Base-by-base conservation (phyloP, 2,113 vertebrate species). In the Nicator chloris region DNA sequence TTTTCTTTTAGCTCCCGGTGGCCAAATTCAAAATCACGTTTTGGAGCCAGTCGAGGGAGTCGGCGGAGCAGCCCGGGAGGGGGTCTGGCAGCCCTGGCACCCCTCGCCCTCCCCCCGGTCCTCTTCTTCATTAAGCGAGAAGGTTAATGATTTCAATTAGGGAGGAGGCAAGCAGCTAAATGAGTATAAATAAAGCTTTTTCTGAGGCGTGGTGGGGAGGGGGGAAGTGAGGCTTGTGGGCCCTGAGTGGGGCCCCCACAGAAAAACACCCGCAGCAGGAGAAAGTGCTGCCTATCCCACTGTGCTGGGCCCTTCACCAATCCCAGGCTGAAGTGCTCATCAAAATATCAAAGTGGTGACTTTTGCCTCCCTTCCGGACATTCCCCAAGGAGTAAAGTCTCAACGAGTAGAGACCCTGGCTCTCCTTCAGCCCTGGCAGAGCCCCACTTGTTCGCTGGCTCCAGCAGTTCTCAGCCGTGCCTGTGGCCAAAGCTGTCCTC, bases 121-220 rank as follows among this genome's bases (percentile, higher is more conserved):
- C 57, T 90, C 88, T 65, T 97, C 96, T 97, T 97, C 97, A 96
- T 94, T 95, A 96, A 96, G 92, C 33, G 37, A 96, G 95, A 98
- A 98, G 94, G 94, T 96, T 97, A 96, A 96, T 86, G 86, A 92
- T 96, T 97, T 95, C 92, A 97, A 94, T 96, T 97, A 96, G 66
- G 79, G 92, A 91, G 96, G 97, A 94, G 92, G 76, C 88, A 86
- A 82, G 57, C 77, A 50, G 80, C 88, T 96, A 96, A 97, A 92
- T 90, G 93, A 91, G 95, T 96, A 95, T 90, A 96, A 97, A 95
- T 94, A 97, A 87, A 90, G 86, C 90, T 78, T 61, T 96, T 88
- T 35, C 94, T 79, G 72, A 71, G 85, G 51, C 2, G 3, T 3
- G 13, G 69, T 21, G 13, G 49, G 23, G 51, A 78, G 57, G 21